Conservation (phyloP, 2,888 invertebrate genomes). For the Sthenelais limicola region DNA sequence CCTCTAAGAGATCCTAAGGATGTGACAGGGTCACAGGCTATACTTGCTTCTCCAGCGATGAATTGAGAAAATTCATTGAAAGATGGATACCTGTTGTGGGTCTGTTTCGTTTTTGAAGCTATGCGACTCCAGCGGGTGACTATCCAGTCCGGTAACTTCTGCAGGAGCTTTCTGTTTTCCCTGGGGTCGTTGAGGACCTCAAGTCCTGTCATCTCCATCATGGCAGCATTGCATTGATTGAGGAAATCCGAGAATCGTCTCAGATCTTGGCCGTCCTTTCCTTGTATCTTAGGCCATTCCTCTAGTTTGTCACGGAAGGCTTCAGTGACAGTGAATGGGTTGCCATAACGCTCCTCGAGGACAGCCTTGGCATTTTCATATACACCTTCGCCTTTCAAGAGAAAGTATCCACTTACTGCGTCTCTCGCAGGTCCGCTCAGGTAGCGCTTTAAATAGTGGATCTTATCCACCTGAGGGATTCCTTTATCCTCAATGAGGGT, state of each 20-base stretch:
- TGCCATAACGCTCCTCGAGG: slow-evolving; percentile 48
- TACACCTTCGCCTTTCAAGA: slow-evolving; percentile 34
- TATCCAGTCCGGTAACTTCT: slow-evolving; percentile 50
- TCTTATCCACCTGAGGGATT: no score
- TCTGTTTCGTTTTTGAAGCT: no score
- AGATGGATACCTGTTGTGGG: no score
- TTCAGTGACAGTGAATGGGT: slow-evolving; percentile 45
- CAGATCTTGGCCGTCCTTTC: no score
- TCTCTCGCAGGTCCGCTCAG: no score
- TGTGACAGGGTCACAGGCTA: slow-evolving; percentile 50
- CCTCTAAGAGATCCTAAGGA: slow-evolving; percentile 35
- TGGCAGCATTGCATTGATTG: slow-evolving; percentile 29
- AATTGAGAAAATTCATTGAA: no score
- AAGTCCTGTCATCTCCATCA: slow-evolving; percentile 8
- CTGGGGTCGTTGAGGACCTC: no score
- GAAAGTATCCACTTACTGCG: no score
- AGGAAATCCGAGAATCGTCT: slow-evolving; percentile 44
- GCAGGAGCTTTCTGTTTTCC: no score
- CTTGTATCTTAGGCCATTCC: slow-evolving; percentile 47
- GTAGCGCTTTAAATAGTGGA: no score
- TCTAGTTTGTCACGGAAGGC: slow-evolving; percentile 50
- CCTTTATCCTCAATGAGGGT: no score
- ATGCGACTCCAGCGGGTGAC: slow-evolving; percentile 43
- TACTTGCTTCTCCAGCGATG: slow-evolving; percentile 47
- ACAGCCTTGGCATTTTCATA: slow-evolving; percentile 46